phyloP scores from a whole-genome alignment of 2,113 vertebrate genomes.

The Megaptera novaeangliae region DNA sequence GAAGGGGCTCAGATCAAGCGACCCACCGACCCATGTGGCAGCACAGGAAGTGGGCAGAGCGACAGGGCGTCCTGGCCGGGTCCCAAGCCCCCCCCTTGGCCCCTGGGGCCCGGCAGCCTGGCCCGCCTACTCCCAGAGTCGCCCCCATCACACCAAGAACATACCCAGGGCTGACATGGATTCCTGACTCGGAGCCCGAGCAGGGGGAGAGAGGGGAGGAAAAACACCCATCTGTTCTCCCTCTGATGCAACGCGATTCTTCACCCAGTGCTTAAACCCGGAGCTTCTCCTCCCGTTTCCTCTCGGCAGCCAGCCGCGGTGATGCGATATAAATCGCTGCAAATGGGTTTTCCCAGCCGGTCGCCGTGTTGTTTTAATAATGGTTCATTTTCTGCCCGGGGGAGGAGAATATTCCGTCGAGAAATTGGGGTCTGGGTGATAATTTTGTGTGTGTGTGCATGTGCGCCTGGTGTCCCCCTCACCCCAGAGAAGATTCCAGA shows the following conservation, averaged over 20 bases:
- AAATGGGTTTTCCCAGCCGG: constrained; percentile 56
- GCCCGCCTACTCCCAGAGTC: background rate
- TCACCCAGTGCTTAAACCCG: constrained; percentile 22
- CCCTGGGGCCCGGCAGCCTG: background rate
- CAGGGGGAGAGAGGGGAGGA: background rate
- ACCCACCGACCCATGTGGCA: background rate
- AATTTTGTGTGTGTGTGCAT: background rate
- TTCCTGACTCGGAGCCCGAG: background rate
- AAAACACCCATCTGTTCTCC: constrained; percentile 54
- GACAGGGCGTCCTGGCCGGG: background rate
- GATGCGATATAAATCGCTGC: constrained; percentile 34
- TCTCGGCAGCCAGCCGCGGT: background rate
- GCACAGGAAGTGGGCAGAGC: background rate
- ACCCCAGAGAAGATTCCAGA: background rate
- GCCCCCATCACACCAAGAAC: background rate
- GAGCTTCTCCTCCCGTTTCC: constrained; percentile 31
- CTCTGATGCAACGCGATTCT: constrained; percentile 28
- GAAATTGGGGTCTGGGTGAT: background rate
- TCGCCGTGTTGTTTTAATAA: constrained; percentile 58
- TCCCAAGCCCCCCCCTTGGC: too few species aligned
- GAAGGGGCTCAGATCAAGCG: background rate
- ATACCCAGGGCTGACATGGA: background rate
- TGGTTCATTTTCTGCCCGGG: constrained; percentile 54
- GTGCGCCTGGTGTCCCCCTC: background rate
- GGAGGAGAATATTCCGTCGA: background rate